Conservation (phyloP, 2,113 vertebrate genomes). For the Thunnus thynnus region DNA sequence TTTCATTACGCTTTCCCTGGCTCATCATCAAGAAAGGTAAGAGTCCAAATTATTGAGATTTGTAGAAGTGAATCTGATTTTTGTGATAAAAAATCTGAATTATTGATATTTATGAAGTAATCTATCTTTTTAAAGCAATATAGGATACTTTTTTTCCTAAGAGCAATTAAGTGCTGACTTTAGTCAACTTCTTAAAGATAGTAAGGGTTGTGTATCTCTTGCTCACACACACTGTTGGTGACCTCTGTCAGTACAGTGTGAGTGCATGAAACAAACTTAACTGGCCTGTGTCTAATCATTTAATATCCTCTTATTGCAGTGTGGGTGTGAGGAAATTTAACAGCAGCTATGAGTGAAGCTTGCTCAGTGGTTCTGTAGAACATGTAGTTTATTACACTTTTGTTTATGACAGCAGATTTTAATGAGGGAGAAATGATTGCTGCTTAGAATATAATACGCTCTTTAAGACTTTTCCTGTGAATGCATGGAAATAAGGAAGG, state of each 20-base stretch:
- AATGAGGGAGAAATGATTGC: conserved; percentile 45
- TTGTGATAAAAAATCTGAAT: no score
- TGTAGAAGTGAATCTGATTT: background rate
- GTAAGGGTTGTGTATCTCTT: background rate
- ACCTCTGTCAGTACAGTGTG: conserved; percentile 31
- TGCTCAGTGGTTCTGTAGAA: conserved; percentile 23
- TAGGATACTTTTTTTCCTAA: background rate
- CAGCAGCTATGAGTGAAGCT: conserved; percentile 35
- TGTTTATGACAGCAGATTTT: conserved; percentile 54
- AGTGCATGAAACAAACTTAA: conserved; percentile 34
- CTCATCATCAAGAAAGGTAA: conserved; percentile 66
- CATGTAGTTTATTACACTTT: conserved; percentile 51
- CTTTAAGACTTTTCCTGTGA: conserved; percentile 20
- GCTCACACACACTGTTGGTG: conserved; percentile 7
- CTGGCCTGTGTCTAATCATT: conserved; percentile 51
- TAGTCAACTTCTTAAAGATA: background rate
- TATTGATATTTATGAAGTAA: background rate
- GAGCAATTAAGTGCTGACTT: background rate
- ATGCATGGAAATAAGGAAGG: conserved; percentile 26
- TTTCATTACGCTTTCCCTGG: conserved; percentile 57
- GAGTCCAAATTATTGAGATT: background rate
- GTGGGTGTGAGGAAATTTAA: conserved; percentile 64
- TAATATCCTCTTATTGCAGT: conserved; percentile 49
- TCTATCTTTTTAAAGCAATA: background rate
- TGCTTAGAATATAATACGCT: conserved; percentile 3